Base-by-base conservation (phyloP, 2,888 invertebrate species). In the Emmelina monodactyla region DNA sequence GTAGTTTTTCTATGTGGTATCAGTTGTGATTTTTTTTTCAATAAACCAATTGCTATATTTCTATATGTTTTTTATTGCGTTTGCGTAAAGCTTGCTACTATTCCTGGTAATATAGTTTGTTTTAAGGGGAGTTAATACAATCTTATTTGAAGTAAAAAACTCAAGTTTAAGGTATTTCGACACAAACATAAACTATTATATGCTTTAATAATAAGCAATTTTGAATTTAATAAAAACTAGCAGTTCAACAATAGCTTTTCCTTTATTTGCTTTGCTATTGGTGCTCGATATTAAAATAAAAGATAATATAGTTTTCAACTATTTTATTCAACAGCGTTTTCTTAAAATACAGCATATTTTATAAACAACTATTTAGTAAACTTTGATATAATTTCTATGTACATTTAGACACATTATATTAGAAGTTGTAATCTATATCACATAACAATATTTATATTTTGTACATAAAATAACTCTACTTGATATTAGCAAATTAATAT, bases 1-100 rank as follows among this genome's bases (percentile, higher is more conserved):
- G 68, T 78, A 79, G 79, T 71, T 78, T 79, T 79, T 79, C 75
- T 78, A 79, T 78, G 69, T 78, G 79, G 79, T 78, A 78, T 78
- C 69, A 73, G 78, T 79, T 78, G 76, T 79, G 76, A 73, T 72
- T 76, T 76, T 72, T 76, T 76, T 73, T 72, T 66, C 62, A 72
- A 75, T 78, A 78, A 78, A 79, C 51, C 57, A 68, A 70, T 66
- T 72, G 69, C 70, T 69, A 73, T 72, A 62, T 58, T 51, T 49
- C 44, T 42, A 38, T 19, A 32, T 13, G 37, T n/a, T 44, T 44
- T 44, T 33, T 36, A 29, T 37, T 28, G 12, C 6, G n/a, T n/a
- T n/a, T n/a, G n/a, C n/a, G n/a, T n/a, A n/a, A n/a, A n/a, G n/a
- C n/a, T n/a, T n/a, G n/a, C n/a, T n/a, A n/a, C n/a, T n/a, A n/a